These are phyloP conservation scores for Pteronura brasiliensis DNA, from an alignment of 2,113 vertebrate genomes.

Conservation along the genomic window DNA sequence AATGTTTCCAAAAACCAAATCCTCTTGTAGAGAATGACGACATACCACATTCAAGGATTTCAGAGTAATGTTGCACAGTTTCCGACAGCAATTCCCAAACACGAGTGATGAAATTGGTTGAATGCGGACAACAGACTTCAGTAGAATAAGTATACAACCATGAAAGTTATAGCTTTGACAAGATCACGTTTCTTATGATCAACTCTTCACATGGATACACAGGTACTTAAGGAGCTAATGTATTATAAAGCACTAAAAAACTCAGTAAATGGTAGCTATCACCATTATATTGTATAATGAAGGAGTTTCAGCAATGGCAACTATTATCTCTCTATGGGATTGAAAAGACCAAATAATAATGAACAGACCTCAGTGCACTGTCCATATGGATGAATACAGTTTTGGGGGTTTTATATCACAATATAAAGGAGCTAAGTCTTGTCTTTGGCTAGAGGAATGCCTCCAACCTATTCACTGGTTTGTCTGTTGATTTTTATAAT, in stretches of 20 bases:
- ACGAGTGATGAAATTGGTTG: neutral
- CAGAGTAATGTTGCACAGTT: neutral
- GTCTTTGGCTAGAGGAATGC: neutral
- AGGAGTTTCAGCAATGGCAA: neutral
- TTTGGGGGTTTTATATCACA: neutral
- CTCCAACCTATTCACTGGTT: neutral
- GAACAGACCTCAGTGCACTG: neutral
- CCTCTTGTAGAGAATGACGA: neutral
- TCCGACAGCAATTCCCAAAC: conserved; percentile 7
- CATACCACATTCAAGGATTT: neutral
- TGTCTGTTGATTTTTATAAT: neutral
- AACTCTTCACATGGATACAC: neutral
- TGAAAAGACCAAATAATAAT: conserved; percentile 7
- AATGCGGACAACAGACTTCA: neutral
- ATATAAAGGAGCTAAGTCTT: neutral
- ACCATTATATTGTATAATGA: neutral
- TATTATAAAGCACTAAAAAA: neutral
- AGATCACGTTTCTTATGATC: neutral
- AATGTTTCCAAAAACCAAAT: neutral
- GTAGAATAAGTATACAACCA: neutral
- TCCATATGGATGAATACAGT: neutral
- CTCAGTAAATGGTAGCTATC: neutral
- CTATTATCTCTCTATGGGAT: neutral
- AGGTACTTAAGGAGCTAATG: neutral
- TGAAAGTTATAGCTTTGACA: neutral